Percentiles rank a stretch among this genome's conserved stretches.
These are phyloP conservation scores for Drosophila robusta DNA, from an alignment of 2,888 invertebrate genomes.

Conservation along the genomic window DNA sequence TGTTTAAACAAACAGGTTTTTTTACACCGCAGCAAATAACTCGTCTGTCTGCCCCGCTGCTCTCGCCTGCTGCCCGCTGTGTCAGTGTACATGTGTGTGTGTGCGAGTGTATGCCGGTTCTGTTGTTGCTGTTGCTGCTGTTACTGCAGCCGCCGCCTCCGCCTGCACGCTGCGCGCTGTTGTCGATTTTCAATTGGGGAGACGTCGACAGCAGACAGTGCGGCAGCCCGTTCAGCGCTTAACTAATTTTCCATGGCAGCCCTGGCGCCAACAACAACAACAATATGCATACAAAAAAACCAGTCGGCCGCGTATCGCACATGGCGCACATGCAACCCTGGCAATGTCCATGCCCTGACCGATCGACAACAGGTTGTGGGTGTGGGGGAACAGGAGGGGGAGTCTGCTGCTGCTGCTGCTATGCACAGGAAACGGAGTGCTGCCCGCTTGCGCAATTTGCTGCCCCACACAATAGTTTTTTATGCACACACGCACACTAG, in stretches of 20 bases:
- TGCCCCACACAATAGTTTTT: constrained; percentile 43
- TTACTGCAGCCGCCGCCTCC: constrained; percentile 55
- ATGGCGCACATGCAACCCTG: constrained; percentile 58
- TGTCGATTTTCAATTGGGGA: constrained; percentile 76
- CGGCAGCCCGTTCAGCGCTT: constrained; percentile 69
- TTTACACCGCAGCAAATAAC: constrained; percentile 80
- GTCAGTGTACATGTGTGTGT: constrained; percentile 40
- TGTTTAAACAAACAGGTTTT: constrained; percentile 81
- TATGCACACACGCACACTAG: constrained; percentile 5
- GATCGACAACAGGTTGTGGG: constrained; percentile 59
- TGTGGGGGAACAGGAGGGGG: not conserved
- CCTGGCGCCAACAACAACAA: constrained; percentile 72
- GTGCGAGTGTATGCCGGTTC: constrained; percentile 28
- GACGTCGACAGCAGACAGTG: constrained; percentile 58
- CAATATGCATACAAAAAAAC: constrained; percentile 21
- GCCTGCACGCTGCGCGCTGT: constrained; percentile 68
- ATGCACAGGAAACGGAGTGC: constrained; percentile 49
- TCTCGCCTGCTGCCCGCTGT: constrained; percentile 59
- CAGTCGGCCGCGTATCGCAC: constrained; percentile 52
- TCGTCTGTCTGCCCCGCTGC: constrained; percentile 67
- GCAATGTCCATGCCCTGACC: constrained; percentile 59
- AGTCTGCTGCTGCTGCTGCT: constrained; percentile 4
- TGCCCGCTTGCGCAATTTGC: constrained; percentile 49
- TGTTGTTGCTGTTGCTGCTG: constrained; percentile 26
- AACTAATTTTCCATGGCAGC: constrained; percentile 78